Evolutionary conservation across 2,113 vertebrate genomes (phyloP), one percentile per base, ranked within the genome.

Genomic region (Corvus cornix): DNA sequence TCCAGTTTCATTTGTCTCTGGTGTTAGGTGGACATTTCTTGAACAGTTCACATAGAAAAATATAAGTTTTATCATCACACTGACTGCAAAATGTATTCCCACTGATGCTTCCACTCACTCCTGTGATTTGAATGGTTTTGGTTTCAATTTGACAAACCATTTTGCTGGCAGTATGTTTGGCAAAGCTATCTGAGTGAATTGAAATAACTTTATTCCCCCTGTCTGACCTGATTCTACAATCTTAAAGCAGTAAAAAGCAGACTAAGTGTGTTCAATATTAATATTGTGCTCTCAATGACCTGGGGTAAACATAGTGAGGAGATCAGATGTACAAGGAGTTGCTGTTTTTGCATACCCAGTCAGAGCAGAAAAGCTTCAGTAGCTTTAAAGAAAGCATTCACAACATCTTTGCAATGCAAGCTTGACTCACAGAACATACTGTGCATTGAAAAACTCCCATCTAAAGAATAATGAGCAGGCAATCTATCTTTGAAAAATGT

Each of bases 401-500:
- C 82, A 66, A 64, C 43, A 55, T 70, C 70, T 90, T 92, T 83
- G 79, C 88, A 78, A 84, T 63, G 41, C 35, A 80, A 63, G 55
- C 63, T 84, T 62, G 51, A 88, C 66, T 86, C 46, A 80, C 67
- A 90, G 88, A 93, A 79, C n/a, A 63, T 33, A 30, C n/a, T 70
- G 28, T 74, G 39, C 46, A 17, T 27, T 76, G 82, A 86, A 94
- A 85, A 44, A 62, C 28, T 66, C 53, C 20, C 70, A 72, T 80
- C 73, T 93, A 84, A 58, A 81, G 52, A 92, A 93, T 35, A 80
- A 66, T 76, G 44, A 80, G 41, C 19, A 72, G 58, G n/a, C 33
- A 64, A 89, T 89, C 63, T 67, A 63, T 56, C 78, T 80, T 76
- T 90, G 56, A 82, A 90, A 95, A 94, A 60, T 62, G 84, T 35